Evolutionary conservation across 2,888 invertebrate genomes (phyloP), one percentile per base, ranked within the genome.

Genomic region (Euzetes globulus): DNA sequence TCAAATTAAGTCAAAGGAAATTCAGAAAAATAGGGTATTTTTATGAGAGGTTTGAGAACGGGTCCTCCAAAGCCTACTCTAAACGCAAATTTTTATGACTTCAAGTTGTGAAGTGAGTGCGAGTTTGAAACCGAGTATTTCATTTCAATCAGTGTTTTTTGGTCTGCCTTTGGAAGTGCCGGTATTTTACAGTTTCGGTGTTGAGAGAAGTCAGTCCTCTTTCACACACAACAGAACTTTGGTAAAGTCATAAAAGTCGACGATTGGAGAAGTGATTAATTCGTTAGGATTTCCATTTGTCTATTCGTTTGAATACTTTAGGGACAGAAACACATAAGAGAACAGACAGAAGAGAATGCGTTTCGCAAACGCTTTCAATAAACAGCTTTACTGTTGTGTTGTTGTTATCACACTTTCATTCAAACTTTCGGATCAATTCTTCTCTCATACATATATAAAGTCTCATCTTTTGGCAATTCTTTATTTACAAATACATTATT

Each of bases 191-290:
- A n/a, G n/a, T n/a, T n/a, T n/a, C n/a, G n/a, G n/a, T n/a, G n/a
- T n/a, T n/a, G n/a, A n/a, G n/a, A n/a, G n/a, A n/a, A n/a, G n/a
- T n/a, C n/a, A n/a, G n/a, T n/a, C n/a, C n/a, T n/a, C n/a, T n/a
- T n/a, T n/a, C n/a, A 41, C 7, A 41, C 41, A 9, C 41, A 41
- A 17, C 19, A 58, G 17, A 58, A 58, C 19, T 58, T 58, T 22
- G 25, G 58, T 58, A 9, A 58, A 58, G 58, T 58, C 58, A 58
- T 58, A 58, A 58, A 58, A 58, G 58, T 58, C 58, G 25, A 22
- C 50, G 58, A 58, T 58, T n/a, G n/a, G n/a, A n/a, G 22, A 58
- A 58, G 58, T 58, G 58, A 58, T 58, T 58, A 58, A 58, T 58
- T 58, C 19, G 58, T 58, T 58, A 22, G 58, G 58, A 58, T 58